Evolutionary conservation across 2,888 invertebrate genomes (phyloP), one percentile per base, ranked within the genome.

Genomic region (Frankliniella intonsa): DNA sequence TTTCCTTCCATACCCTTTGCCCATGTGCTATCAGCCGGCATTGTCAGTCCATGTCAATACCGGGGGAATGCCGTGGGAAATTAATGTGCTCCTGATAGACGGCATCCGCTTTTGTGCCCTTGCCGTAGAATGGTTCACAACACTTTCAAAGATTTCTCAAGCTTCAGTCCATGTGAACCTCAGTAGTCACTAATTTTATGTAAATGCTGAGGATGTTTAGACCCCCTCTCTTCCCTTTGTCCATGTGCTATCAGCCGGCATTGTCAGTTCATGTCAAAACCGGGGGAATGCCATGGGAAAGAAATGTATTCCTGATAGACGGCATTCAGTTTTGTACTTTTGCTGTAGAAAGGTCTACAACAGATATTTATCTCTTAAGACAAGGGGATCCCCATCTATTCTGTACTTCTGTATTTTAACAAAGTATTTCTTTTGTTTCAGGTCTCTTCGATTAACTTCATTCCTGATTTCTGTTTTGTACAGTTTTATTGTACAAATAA

Each of bases 381-480:
- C 83, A 82, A 85, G 87, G 88, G 82, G 83, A 82, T 82, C 84
- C 83, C 84, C 85, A 82, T 80, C 85, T 81, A 82, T 81, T 83
- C 80, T 27, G 55, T 76, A 65, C 80, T 80, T 80, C 82, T 82
- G 79, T 82, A 0, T 55, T 38, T 81, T 82, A 80, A 81, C 76
- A 82, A 83, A 69, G 82, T n/a, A 80, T 84, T 88, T 86, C 86
- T 85, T 88, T 88, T 90, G 89, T 90, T 91, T 87, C 91, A 92
- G 92, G 94, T 90, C 92, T 94, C 86, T 94, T 94, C 87, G 94
- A 94, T 89, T 93, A 92, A 88, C 88, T 84, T 81, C 83, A 83
- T 84, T 81, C 81, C 83, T 84, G 84, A 82, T 81, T 85, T 85
- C 85, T 85, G 85, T 85, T 84, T 84, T 86, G 85, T 89, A 87